Evolutionary conservation across 2,888 invertebrate genomes (phyloP).

Genomic region (Nomada ferruginata): DNA sequence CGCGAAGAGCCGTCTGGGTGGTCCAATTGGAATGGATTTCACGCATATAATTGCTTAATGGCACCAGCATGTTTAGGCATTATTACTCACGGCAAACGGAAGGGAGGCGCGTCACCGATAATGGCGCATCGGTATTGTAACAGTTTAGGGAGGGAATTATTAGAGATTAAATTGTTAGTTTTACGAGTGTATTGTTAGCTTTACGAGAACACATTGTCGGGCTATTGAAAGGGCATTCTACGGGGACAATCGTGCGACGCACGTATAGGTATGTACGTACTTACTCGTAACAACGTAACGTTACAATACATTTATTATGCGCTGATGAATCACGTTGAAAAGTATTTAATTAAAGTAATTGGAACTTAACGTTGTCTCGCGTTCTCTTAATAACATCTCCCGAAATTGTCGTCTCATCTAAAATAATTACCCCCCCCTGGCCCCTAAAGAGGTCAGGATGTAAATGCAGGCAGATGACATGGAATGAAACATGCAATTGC

Average conservation of each 20-base stretch:
- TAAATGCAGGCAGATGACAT: background rate
- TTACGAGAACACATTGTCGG: conserved; percentile 7
- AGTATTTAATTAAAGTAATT: background rate
- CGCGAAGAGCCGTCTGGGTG: conserved; percentile 55
- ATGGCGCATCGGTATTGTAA: conserved; percentile 48
- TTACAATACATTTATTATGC: background rate
- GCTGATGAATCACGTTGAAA: background rate
- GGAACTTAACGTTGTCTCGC: background rate
- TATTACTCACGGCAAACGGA: conserved; percentile 55
- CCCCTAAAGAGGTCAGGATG: background rate
- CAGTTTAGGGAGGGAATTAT: conserved; percentile 45
- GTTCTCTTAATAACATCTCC: background rate
- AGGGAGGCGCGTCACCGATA: conserved; percentile 40
- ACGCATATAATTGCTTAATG: conserved; percentile 65
- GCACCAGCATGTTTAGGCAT: conserved; percentile 64
- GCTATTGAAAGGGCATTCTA: background rate
- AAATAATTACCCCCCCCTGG: conserved; percentile 11
- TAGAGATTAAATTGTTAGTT: conserved; percentile 53
- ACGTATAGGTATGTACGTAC: background rate
- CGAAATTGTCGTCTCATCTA: background rate
- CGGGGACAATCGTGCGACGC: background rate
- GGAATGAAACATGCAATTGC: conserved; percentile 24
- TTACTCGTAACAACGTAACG: background rate
- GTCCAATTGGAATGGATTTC: conserved; percentile 64
- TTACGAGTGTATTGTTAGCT: conserved; percentile 46